Evolutionary conservation across 1,140 invertebrate species (phyloP).

Genomic region (Mizuhopecten yessoensis): DNA sequence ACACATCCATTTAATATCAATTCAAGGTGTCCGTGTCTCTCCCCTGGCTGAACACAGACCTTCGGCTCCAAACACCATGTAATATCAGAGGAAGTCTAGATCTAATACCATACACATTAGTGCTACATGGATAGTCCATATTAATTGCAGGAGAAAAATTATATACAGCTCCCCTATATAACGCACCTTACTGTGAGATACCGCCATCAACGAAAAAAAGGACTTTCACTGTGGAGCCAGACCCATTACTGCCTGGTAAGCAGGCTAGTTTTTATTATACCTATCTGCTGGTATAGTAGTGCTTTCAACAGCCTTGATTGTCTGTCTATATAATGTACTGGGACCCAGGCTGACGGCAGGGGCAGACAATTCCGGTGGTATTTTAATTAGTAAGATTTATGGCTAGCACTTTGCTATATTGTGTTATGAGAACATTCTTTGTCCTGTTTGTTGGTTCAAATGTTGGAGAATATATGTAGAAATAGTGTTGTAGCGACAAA

Average conservation of each 20-base stretch:
- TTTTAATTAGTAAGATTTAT: background rate
- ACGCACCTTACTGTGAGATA: background rate
- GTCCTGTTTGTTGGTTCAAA: no score
- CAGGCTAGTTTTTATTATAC: background rate
- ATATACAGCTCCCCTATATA: background rate
- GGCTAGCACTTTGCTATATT: background rate
- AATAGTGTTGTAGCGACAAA: no score
- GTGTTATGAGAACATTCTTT: background rate
- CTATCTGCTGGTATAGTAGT: background rate
- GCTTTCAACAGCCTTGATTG: background rate
- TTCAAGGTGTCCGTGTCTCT: background rate
- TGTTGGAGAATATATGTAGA: no score
- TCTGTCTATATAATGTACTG: background rate
- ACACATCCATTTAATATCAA: no score
- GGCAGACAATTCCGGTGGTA: background rate
- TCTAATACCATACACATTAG: background rate
- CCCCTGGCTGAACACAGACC: background rate
- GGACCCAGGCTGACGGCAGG: background rate
- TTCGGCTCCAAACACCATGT: background rate
- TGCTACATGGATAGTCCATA: background rate
- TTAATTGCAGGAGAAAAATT: background rate
- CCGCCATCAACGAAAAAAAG: background rate
- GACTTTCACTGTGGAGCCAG: background rate
- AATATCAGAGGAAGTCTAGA: background rate
- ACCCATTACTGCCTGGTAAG: background rate